Evolutionary conservation across 2,797 vertebrate genomes (phyloP), one percentile per base, ranked within the genome.

Genomic region (Threskiornis aethiopicus): DNA sequence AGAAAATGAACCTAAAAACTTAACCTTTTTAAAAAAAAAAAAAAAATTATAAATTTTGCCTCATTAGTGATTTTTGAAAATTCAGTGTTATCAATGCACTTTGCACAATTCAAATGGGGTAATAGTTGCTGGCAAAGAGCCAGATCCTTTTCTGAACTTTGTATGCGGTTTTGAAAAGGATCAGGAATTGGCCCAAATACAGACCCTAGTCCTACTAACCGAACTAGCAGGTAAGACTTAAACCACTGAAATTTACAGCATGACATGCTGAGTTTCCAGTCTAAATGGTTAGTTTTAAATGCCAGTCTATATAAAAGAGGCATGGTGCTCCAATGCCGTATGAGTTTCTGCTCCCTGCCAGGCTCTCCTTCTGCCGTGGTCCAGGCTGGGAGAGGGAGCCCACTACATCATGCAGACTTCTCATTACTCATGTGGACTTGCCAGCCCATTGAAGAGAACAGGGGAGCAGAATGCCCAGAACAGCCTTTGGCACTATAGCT

Each of bases 381-480:
- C 29, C 8, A 7, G 19, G 13, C 64, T 67, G 69, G 16, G n/a
- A 62, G 62, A 52, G 28, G 41, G 46, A 87, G 8, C 19, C 25
- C 0, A 1, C 44, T 67, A 18, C 20, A 2, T 35, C 8, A 0
- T 16, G n/a, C 33, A 39, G 13, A 6, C 41, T 85, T 71, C 24
- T 51, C 2, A 0, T 35, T 51, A 25, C 41, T 65, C 24, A 6
- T 0, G 5, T 7, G 44, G 26, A 19, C 41, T 57, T 76, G 15
- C 47, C 51, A 49, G 41, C 22, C 33, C 13, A 5, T 29, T 13
- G 4, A 59, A 49, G 31, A 85, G 41, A 83, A 20, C 10, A 29
- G 35, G 6, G 51, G 17, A 65, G 18, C 8, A 12, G 8, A 61
- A 62, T 12, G 24, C 11, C 37, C 8, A 10, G 55, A 28, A 11